Conservation (phyloP, 2,113 vertebrate genomes). For the Actenoides lindsayi region DNA sequence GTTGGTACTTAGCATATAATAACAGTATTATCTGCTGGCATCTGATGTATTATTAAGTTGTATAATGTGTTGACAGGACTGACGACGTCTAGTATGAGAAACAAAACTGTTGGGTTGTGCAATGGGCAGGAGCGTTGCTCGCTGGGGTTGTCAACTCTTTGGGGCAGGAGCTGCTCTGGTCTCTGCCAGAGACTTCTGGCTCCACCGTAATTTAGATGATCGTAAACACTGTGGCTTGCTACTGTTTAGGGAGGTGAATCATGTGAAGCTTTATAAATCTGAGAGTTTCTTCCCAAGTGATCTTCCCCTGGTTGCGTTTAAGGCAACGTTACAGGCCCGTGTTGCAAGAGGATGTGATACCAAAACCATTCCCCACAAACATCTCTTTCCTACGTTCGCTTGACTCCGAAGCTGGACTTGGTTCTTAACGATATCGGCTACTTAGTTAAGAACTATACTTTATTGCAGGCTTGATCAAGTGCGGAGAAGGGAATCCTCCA, state of each 20-base stretch:
- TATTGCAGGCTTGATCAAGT: background rate
- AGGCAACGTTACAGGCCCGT: background rate
- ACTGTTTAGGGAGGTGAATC: background rate
- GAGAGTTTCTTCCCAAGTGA: background rate
- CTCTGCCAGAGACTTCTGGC: background rate
- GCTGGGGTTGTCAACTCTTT: background rate
- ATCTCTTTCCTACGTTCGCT: background rate
- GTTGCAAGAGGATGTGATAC: fast-evolving
- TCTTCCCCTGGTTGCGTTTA: background rate
- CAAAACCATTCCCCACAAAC: background rate
- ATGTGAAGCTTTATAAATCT: background rate
- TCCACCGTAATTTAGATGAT: background rate
- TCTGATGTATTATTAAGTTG: background rate
- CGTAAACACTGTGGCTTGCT: background rate
- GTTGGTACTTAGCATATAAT: background rate
- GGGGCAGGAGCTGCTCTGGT: background rate
- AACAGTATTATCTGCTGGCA: background rate
- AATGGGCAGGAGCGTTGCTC: background rate
- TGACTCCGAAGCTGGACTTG: background rate
- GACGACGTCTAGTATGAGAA: background rate
- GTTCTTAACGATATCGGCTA: background rate
- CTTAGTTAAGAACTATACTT: background rate
- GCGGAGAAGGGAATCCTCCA: background rate
- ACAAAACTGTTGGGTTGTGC: background rate
- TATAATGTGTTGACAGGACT: background rate